These are phyloP conservation scores for Hartigia nigra DNA, from an alignment of 2,888 invertebrate species.

Conservation along the genomic window DNA sequence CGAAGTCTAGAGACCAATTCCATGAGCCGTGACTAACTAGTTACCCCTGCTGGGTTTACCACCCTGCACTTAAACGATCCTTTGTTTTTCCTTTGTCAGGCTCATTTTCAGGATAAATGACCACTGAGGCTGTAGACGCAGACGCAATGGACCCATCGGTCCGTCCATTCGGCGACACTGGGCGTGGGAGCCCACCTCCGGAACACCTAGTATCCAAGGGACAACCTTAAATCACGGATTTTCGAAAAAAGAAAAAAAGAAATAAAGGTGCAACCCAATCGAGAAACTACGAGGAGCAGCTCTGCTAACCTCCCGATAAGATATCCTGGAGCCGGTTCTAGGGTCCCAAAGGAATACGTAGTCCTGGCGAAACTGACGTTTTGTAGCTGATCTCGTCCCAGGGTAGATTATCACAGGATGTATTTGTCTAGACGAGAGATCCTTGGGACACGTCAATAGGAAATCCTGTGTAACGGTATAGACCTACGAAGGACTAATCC, in stretches of 20 bases:
- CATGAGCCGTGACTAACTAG: slow-evolving; percentile 18
- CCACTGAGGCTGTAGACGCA: slow-evolving; percentile 12
- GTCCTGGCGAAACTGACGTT: background rate
- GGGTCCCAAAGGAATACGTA: background rate
- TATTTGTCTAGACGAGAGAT: background rate
- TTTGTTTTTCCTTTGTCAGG: slow-evolving; percentile 34
- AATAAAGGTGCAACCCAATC: slow-evolving; percentile 1
- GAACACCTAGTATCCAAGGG: slow-evolving; percentile 16
- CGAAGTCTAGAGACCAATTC: background rate
- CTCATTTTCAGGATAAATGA: slow-evolving; percentile 37
- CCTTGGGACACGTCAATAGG: background rate
- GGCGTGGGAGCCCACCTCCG: slow-evolving; percentile 22
- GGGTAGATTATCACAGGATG: background rate
- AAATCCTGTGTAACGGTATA: background rate
- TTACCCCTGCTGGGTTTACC: slow-evolving; percentile 9
- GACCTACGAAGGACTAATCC: background rate
- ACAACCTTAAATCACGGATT: slow-evolving; percentile 44
- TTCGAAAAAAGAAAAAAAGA: slow-evolving; percentile 21
- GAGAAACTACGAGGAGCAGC: slow-evolving; percentile 15
- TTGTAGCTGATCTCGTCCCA: background rate
- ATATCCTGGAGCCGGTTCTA: background rate
- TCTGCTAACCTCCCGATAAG: slow-evolving; percentile 11
- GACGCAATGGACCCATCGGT: slow-evolving; percentile 20
- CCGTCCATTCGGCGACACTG: slow-evolving; percentile 21
- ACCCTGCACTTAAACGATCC: slow-evolving; percentile 20